A percentile compares a stretch with the other conserved stretches of the same genome.
Evolutionary conservation across 2,113 vertebrate species (phyloP).

Genomic region (Paramisgurnus dabryanus): DNA sequence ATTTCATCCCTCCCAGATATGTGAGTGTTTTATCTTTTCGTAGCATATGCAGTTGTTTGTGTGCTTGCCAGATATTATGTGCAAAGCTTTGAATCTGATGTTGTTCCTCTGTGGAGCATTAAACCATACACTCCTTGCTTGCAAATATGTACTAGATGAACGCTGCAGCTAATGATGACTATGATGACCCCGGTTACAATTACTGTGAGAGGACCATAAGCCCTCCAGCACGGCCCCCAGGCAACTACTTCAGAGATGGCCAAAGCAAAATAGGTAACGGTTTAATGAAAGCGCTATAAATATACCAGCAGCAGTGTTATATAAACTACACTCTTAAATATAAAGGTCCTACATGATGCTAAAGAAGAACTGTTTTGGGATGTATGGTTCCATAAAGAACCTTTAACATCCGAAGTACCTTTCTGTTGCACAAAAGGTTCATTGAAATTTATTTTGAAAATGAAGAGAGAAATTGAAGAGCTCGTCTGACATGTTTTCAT

Average conservation of each 20-base stretch:
- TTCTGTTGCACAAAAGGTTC: too few species aligned
- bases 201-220: constrained; percentile 47
- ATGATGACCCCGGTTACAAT: constrained; percentile 58
- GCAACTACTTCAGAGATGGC: constrained; percentile 77
- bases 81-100: background rate
- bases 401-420: too few species aligned
- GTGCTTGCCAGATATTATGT: background rate
- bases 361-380: too few species aligned
- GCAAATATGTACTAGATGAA: constrained; percentile 57
- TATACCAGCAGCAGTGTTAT: too few species aligned
- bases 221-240: constrained; percentile 44
- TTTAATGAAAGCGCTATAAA: background rate
- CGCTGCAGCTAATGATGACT: constrained; percentile 46
- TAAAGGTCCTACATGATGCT: too few species aligned
- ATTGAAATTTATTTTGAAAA: too few species aligned
- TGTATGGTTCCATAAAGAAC: too few species aligned
- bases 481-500: too few species aligned
- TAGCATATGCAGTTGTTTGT: background rate
- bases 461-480: too few species aligned
- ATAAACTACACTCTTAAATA: too few species aligned
- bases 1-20: constrained; percentile 68
- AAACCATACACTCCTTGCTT: background rate
- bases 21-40: constrained; percentile 61
- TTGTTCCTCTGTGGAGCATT: background rate
- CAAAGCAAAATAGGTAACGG: constrained; percentile 73